Conservation (phyloP, 2,797 vertebrate species). For the Phaenicophaeus curvirostris region DNA sequence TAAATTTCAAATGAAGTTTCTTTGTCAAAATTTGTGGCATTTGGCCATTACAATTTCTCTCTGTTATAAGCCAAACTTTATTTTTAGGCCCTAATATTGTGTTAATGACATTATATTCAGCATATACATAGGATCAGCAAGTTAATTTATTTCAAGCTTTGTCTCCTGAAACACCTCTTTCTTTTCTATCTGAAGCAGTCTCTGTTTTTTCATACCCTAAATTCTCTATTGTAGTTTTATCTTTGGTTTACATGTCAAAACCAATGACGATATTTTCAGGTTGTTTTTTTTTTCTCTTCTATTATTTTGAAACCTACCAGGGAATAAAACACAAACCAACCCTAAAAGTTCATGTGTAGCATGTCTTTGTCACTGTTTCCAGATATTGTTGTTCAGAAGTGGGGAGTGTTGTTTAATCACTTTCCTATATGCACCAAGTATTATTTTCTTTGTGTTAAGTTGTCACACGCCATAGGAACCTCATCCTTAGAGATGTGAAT, state of each 20-base stretch:
- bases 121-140: background rate
- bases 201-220: background rate
- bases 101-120: background rate
- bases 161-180: background rate
- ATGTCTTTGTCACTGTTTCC: background rate
- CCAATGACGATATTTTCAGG: background rate
- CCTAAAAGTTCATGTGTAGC: background rate
- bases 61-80: background rate
- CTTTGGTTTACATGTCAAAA: background rate
- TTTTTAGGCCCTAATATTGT: constrained; percentile 26
- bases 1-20: background rate
- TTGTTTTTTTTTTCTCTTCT: background rate
- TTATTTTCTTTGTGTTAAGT: background rate
- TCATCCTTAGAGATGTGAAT: background rate
- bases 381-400: background rate
- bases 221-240: background rate
- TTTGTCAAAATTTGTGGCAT: constrained; percentile 3
- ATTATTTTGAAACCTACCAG: background rate
- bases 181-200: background rate
- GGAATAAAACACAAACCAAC: background rate
- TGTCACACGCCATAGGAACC: background rate
- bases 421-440: background rate
- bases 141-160: background rate
- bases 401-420: background rate
- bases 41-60: constrained; percentile 20